These are phyloP conservation scores for Drosophila yakuba DNA, from an alignment of 1,140 invertebrate species.

Conservation along the genomic window DNA sequence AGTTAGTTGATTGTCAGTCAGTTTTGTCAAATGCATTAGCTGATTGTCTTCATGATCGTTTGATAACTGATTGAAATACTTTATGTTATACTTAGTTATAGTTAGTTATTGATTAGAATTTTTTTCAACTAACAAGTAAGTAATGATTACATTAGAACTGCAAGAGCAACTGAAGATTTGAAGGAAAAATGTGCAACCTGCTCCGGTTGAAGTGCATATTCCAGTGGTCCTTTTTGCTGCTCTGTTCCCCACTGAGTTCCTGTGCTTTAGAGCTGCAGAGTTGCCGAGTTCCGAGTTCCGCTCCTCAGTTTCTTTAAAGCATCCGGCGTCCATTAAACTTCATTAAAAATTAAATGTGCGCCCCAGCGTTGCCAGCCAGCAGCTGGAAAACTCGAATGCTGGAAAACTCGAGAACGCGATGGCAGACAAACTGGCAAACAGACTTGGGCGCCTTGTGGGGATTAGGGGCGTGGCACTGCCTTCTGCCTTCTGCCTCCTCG, in stretches of 20 bases:
- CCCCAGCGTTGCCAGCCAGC: slow-evolving; percentile 34
- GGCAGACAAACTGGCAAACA: slow-evolving; percentile 18
- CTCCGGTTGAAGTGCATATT: slow-evolving; percentile 9
- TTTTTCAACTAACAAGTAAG: too few species aligned
- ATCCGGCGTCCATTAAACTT: slow-evolving; percentile 82
- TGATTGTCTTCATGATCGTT: neutral
- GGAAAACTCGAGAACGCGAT: slow-evolving; percentile 7
- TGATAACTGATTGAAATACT: neutral
- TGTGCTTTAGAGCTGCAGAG: slow-evolving; percentile 3
- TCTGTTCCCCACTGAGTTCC: neutral
- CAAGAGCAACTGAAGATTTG: neutral
- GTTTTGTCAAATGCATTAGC: slow-evolving; percentile 10
- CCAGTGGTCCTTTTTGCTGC: neutral
- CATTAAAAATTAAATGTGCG: slow-evolving; percentile 82
- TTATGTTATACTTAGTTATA: too few species aligned
- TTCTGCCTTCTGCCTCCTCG: neutral
- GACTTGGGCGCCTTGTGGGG: slow-evolving; percentile 15
- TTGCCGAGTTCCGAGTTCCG: slow-evolving; percentile 10
- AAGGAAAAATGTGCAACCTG: neutral
- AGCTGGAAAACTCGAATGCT: slow-evolving; percentile 20
- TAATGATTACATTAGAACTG: too few species aligned
- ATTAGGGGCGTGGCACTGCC: slow-evolving; percentile 55
- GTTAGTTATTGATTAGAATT: too few species aligned
- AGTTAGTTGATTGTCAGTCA: neutral
- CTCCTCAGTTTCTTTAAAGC: slow-evolving; percentile 62